Base-by-base conservation (phyloP, 2,888 invertebrate genomes). In the Drosophila lutescens region DNA sequence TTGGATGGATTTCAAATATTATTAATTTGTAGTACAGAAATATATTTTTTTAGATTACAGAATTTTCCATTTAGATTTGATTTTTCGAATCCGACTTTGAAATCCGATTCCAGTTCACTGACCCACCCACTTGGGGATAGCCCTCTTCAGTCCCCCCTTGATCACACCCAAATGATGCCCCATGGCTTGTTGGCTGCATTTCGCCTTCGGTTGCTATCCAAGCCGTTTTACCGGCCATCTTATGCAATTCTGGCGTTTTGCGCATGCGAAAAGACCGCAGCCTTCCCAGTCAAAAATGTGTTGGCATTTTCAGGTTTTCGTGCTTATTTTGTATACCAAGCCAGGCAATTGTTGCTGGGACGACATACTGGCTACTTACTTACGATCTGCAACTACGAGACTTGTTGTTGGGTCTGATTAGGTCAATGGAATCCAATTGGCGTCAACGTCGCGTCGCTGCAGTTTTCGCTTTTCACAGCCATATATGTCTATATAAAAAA, bases 381-480 rank as follows among this genome's bases (percentile, higher is more conserved):
- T 63, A 49, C 79, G 56, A 62, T 50, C 61, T 65, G 58, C 58
- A 70, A 59, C 53, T 57, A 44, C 26, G 55, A 32, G 32, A 47
- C 30, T 58, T 66, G 65, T 60, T 79, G 66, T 73, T 71, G 63
- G 34, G 63, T 75, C 77, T 81, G 89, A 89, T 85, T 89, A 72
- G 88, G 84, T 89, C 87, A 87, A 87, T 89, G 89, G 84, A 89
- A 87, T 79, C 82, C 88, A 84, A 84, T 84, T 84, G 87, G 69
- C 74, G 59, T 59, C 43, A 65, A 47, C 54, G 41, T 40, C 66
- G 73, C 80, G 17, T 49, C 59, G 59, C 59, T 74, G 83, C 87
- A 86, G 61, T 84, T 84, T 67, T 72, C 57, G 76, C 69, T 72
- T 62, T 67, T 38, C 36, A 40, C 67, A 49, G 65, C 34, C 56